Percentiles rank a stretch among this genome's conserved stretches.
phyloP scores from a whole-genome alignment of 2,888 invertebrate genomes.

The Troides aeacus region DNA sequence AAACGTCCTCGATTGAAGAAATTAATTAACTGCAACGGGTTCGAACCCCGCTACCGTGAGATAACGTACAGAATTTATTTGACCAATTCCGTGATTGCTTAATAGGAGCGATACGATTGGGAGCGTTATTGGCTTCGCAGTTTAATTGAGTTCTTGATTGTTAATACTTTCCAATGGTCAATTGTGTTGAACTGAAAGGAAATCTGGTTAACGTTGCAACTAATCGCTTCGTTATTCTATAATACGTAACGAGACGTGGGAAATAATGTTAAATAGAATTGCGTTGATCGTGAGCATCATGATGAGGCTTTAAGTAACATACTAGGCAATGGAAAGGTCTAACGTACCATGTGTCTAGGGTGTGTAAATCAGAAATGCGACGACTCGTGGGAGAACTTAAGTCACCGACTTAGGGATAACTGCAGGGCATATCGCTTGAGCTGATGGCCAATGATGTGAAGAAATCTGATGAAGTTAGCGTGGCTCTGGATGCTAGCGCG shows the following conservation, averaged over 20 bases:
- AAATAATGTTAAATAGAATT: neutral
- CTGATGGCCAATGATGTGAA: too few relatives aligned
- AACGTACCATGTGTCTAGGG: too few relatives aligned
- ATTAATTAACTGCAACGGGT: conserved; percentile 38
- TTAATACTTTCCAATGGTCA: conserved; percentile 22
- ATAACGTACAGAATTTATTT: conserved; percentile 24
- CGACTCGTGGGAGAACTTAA: too few relatives aligned
- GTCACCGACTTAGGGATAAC: too few relatives aligned
- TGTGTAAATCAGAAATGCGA: too few relatives aligned
- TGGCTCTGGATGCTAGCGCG: too few relatives aligned
- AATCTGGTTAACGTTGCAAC: conserved; percentile 14
- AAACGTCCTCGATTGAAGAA: conserved; percentile 43
- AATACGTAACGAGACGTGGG: neutral
- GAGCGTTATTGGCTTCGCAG: conserved; percentile 7
- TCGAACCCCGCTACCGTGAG: conserved; percentile 27
- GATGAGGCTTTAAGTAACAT: too few relatives aligned
- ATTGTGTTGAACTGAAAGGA: conserved; percentile 26
- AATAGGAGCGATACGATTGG: conserved; percentile 24
- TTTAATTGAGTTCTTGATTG: conserved; percentile 26
- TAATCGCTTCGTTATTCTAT: conserved; percentile 20
- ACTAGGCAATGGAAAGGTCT: too few relatives aligned
- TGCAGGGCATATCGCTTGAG: too few relatives aligned
- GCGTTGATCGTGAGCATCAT: too few relatives aligned
- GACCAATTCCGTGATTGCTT: conserved; percentile 24
- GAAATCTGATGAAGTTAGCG: too few relatives aligned